These are phyloP conservation scores for Dolichallabes microphthalmus DNA, from an alignment of 2,113 vertebrate genomes.

Conservation along the genomic window DNA sequence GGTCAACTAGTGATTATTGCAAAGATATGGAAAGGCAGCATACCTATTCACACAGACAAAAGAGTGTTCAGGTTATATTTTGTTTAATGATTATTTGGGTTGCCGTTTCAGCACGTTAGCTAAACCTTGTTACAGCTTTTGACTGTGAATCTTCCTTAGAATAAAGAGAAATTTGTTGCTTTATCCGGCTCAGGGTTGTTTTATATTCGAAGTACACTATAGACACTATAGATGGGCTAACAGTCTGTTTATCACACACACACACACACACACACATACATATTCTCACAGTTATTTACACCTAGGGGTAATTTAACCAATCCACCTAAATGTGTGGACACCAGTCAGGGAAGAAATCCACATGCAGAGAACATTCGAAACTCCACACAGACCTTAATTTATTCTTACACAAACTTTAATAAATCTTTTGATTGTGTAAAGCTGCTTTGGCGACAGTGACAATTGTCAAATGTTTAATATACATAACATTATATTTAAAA, in stretches of 20 bases:
- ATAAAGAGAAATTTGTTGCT: neutral
- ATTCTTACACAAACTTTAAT: too few relatives aligned
- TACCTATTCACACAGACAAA: neutral
- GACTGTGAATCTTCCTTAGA: neutral
- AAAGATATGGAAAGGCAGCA: constrained; percentile 11
- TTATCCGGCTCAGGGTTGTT: neutral
- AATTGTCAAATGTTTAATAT: too few relatives aligned
- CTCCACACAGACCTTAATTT: neutral
- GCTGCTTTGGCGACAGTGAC: too few relatives aligned
- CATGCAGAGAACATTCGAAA: neutral
- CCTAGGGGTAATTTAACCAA: neutral
- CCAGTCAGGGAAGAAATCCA: neutral
- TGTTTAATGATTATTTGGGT: neutral
- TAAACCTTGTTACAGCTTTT: neutral
- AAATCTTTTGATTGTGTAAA: too few relatives aligned
- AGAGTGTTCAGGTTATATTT: neutral
- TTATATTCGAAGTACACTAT: neutral
- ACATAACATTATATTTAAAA: too few relatives aligned
- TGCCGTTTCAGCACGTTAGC: neutral
- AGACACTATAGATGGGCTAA: neutral
- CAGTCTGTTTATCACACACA: neutral
- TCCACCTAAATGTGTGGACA: neutral
- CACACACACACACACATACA: too few relatives aligned
- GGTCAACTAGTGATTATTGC: constrained; percentile 30
- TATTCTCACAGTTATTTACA: neutral